Evolutionary conservation across 2,888 invertebrate species (phyloP), one percentile per base, ranked within the genome.

Genomic region (Conops quadrifasciatus): DNA sequence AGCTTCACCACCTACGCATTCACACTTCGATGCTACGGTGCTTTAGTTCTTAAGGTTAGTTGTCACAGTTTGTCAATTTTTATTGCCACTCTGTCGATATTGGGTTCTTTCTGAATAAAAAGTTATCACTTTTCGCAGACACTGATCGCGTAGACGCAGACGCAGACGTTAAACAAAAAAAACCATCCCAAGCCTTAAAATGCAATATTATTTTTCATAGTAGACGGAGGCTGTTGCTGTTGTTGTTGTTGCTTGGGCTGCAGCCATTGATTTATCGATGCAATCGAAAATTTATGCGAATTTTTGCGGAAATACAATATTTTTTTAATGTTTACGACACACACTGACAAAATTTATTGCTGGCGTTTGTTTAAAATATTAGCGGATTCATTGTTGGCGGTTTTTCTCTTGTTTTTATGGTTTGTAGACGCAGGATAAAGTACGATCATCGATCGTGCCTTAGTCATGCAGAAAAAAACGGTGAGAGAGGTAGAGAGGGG

Each of bases 241-340:
- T 63, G 47, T 47, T 24, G 24, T 47, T 47, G 26, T 63, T 24
- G 11, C 26, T 63, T 24, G 11, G 43, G 1, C 16, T 63, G 47
- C 16, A 53, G 36, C 56, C 58, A 71, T 71, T 67, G 68, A 71
- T 71, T 71, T 71, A 71, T 71, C 19, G 68, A n/a, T 49, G 21
- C 51, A 47, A 67, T 59, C 24, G 51, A 16, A 67, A 71, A 68
- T 71, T 71, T 71, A 71, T 71, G 71, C 67, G 51, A 15, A 47
- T 56, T 65, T 59, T 59, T 63, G 49, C 26, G 47, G 59, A 51
- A 65, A 65, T 47, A 63, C 16, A 63, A 47, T 63, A 21, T 58
- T 58, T 28, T 24, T 26, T 59, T 7, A 16, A 36, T 26, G 16
- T 47, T 63, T 47, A 16, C 26, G 15, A 58, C 63, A 63, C 26